Evolutionary conservation across 92 coral and sea anemone genomes (phyloP).

Genomic region (Palythoa heliodiscus): DNA sequence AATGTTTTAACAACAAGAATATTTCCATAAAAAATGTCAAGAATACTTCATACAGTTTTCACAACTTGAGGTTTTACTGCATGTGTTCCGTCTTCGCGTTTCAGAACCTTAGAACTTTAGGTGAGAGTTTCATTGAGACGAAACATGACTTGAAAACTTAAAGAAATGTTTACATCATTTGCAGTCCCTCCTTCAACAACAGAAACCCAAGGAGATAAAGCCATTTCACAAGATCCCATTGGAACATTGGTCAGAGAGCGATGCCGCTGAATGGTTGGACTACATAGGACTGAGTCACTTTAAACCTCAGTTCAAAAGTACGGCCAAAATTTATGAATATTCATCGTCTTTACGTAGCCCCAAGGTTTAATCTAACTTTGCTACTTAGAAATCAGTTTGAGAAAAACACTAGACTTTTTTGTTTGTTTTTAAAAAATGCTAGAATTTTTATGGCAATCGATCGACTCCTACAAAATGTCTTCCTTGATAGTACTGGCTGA

Average conservation of each 20-base stretch:
- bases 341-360: not conserved
- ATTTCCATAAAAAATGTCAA: no score
- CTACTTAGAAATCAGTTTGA: no score
- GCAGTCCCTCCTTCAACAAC: slow-evolving; percentile 45
- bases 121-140: not conserved
- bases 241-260: slow-evolving; percentile 84
- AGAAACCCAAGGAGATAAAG: slow-evolving; percentile 40
- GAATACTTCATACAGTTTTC: no score
- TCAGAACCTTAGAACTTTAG: no score
- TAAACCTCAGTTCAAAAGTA: slow-evolving; percentile 79
- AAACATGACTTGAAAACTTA: not conserved
- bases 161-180: not conserved
- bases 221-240: slow-evolving; percentile 83
- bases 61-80: no score
- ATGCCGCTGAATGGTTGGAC: slow-evolving; percentile 87
- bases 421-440: no score
- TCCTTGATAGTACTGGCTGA: no score
- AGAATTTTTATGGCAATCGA: no score
- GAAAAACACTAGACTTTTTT: no score
- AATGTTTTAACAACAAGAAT: no score
- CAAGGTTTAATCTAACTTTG: not conserved
- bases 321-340: not conserved
- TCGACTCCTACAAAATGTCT: no score
- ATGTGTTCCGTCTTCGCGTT: no score
- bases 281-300: slow-evolving; percentile 81